Base-by-base conservation (phyloP, 2,797 vertebrate genomes). In the Urophycis tenuis region DNA sequence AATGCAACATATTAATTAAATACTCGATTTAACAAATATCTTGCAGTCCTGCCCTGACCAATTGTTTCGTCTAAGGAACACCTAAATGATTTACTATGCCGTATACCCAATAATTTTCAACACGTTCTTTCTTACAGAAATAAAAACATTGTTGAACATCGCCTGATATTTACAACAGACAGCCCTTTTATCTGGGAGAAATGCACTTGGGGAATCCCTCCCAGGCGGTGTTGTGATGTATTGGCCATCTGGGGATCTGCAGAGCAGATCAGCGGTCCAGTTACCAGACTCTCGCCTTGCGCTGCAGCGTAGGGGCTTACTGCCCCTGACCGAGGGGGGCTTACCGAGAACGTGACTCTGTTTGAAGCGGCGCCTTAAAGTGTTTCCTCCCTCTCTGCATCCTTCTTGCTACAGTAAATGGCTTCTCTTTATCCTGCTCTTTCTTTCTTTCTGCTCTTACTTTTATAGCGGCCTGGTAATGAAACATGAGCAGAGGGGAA, bases 301-400 rank as follows among this genome's bases (percentile, higher is more conserved):
- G 77, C 81, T 83, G 78, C 85, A 79, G 80, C 45, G 10, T 74
- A 75, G 30, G 70, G 82, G 75, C 85, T 87, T 67, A 85, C 53
- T n/a, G n/a, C 53, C 9, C 39, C 53, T 25, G 53, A 60, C 53
- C 7, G 53, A 22, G 53, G 53, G 30, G 70, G 82, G 75, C 85
- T 67, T 67, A 72, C 85, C 79, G 77, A 90, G 80, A 91, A 88
- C 81, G 81, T 86, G 87, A 87, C 85, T 81, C 89, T 86, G 89
- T 91, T 91, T 89, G 86, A 91, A 89, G 89, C 83, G 17, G 85
- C 79, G 74, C 88, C 88, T 90, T 87, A 86, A 91, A 90, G 85
- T 73, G 78, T 89, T 91, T 89, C 88, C 87, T 88, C 86, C 14
- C 81, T 83, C 81, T 83, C 31, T 29, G 32, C 33, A 74, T 79